Percentiles rank a stretch among this genome's conserved stretches.
phyloP scores from a whole-genome alignment of 2,888 invertebrate genomes.

The Tipula vernalis region DNA sequence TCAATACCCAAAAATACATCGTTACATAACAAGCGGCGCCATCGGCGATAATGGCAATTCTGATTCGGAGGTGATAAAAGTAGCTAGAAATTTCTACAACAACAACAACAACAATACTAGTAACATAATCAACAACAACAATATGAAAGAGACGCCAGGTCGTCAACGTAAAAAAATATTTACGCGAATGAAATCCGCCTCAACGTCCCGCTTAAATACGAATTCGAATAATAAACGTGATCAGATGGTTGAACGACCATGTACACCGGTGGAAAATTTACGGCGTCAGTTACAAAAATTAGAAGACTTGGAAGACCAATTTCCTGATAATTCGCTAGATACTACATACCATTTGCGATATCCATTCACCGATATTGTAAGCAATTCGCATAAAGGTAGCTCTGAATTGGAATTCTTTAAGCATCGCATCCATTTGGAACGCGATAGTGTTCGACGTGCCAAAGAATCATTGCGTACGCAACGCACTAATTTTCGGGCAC shows the following conservation, averaged over 20 bases:
- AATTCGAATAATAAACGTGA: slow-evolving; percentile 24
- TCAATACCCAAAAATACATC: slow-evolving; percentile 28
- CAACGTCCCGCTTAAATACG: slow-evolving; percentile 53
- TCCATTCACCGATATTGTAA: slow-evolving; percentile 64
- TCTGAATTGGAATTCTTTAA: slow-evolving; percentile 73
- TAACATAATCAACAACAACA: slow-evolving; percentile 24
- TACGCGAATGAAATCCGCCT: slow-evolving; percentile 55
- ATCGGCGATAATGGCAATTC: slow-evolving; percentile 34
- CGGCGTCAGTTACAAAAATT: slow-evolving; percentile 66
- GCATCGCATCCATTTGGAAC: slow-evolving; percentile 65
- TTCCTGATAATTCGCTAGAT: slow-evolving; percentile 55
- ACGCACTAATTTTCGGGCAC: slow-evolving; percentile 51
- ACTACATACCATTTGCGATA: slow-evolving; percentile 67
- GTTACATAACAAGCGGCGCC: slow-evolving; percentile 24
- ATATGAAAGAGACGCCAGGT: slow-evolving; percentile 32
- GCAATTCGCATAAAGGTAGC: slow-evolving; percentile 35
- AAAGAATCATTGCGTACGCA: slow-evolving; percentile 59
- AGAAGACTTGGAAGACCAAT: slow-evolving; percentile 71
- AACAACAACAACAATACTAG: slow-evolving; percentile 24
- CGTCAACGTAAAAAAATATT: slow-evolving; percentile 52
- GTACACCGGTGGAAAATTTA: slow-evolving; percentile 66
- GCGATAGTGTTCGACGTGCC: slow-evolving; percentile 73
- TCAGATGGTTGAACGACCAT: slow-evolving; percentile 39
- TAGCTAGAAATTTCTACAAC: neutral
- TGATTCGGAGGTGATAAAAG: slow-evolving; percentile 26